Evolutionary conservation across 2,797 vertebrate genomes (phyloP).

Genomic region (Diceros bicornis): DNA sequence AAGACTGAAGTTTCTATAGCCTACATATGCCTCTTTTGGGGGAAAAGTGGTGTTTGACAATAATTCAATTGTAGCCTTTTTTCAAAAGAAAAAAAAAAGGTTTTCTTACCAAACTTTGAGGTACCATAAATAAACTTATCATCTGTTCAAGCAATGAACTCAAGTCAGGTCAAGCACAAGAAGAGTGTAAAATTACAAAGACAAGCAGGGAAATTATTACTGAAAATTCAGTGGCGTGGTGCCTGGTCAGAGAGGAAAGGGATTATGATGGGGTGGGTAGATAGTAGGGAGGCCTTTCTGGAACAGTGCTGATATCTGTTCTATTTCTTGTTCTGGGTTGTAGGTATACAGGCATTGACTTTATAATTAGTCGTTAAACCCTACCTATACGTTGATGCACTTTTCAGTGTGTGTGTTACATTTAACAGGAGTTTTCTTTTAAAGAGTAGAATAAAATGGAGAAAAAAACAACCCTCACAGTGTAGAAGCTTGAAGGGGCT

Average conservation of each 20-base stretch:
- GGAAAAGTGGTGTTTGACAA: background rate
- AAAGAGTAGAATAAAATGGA: background rate
- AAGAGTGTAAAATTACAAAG: background rate
- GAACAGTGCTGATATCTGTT: background rate
- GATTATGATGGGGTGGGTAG: background rate
- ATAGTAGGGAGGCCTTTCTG: background rate
- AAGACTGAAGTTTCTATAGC: slow-evolving; percentile 5
- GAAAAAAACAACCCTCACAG: background rate
- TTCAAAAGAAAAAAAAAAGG: background rate
- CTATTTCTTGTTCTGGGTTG: background rate
- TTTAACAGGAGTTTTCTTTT: background rate
- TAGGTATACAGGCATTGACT: background rate
- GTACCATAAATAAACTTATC: background rate
- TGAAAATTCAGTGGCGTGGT: background rate
- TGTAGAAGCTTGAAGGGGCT: background rate
- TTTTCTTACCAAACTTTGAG: background rate
- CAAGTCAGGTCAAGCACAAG: background rate
- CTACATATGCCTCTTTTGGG: background rate
- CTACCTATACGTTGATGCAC: background rate
- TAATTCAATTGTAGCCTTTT: background rate
- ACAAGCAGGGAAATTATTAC: background rate
- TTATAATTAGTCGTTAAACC: background rate
- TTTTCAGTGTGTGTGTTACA: background rate
- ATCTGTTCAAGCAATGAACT: background rate
- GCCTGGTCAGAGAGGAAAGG: background rate